phyloP scores from a whole-genome alignment of 1,140 invertebrate species.

The Sycobia sp. region DNA sequence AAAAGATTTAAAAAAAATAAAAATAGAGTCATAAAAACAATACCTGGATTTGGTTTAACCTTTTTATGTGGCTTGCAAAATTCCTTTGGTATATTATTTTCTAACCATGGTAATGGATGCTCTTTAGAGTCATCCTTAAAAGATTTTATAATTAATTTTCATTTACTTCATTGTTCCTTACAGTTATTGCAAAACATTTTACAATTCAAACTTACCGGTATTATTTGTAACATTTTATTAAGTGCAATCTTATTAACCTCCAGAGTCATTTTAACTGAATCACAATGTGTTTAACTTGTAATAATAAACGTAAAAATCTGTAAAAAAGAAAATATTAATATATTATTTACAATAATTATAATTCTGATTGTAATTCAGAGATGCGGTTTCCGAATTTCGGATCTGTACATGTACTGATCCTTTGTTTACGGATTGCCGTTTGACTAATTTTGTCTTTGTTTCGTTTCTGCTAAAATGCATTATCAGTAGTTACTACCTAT shows the following conservation, averaged over 20 bases:
- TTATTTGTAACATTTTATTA: constrained; percentile 40
- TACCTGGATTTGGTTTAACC: constrained; percentile 48
- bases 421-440: too few species aligned
- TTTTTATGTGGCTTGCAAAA: constrained; percentile 35
- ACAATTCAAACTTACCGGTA: constrained; percentile 40
- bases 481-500: too few species aligned
- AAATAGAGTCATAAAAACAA: too few species aligned
- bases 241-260: constrained; percentile 45
- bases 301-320: too few species aligned
- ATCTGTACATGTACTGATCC: too few species aligned
- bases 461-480: too few species aligned
- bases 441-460: too few species aligned
- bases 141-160: not conserved
- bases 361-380: too few species aligned
- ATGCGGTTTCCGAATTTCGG: too few species aligned
- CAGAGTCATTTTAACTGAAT: constrained; percentile 34
- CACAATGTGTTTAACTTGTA: not conserved
- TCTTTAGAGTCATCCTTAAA: constrained; percentile 26
- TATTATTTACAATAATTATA: too few species aligned
- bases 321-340: too few species aligned
- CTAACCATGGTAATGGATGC: constrained; percentile 3
- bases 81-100: constrained; percentile 37
- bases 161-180: not conserved
- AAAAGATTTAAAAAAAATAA: not conserved
- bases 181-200: not conserved